Percentiles rank a stretch among this genome's conserved stretches.
Conservation (phyloP, 2,797 vertebrate species). For the Dromococcyx pavoninus region DNA sequence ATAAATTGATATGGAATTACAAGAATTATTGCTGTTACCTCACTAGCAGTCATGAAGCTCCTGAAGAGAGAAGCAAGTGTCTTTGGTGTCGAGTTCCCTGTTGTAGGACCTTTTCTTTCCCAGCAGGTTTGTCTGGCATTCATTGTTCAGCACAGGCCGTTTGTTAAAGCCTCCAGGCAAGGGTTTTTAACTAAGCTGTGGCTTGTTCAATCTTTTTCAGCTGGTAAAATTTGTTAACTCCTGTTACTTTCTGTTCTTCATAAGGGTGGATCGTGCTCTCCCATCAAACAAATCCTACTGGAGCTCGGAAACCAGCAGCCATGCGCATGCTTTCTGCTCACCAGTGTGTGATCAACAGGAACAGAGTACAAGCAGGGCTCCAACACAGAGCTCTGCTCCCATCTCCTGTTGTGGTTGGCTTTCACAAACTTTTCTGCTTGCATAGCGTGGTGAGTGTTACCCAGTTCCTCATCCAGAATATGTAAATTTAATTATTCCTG, state of each 20-base stretch:
- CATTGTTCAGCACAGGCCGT: not conserved
- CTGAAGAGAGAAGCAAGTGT: not conserved
- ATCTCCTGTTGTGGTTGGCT: accelerated
- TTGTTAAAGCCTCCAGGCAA: not conserved
- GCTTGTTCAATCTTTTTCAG: not conserved
- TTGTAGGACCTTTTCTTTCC: not conserved
- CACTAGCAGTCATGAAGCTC: not conserved
- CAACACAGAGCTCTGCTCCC: not conserved
- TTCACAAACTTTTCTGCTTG: not conserved
- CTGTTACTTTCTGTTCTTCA: not conserved
- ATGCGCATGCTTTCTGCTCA: not conserved
- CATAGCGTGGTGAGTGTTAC: not conserved
- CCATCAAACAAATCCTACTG: not conserved
- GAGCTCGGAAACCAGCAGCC: not conserved
- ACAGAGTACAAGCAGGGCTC: accelerated
- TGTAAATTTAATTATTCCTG: not conserved
- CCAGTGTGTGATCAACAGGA: accelerated
- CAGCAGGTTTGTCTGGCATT: not conserved
- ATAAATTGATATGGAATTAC: not conserved
- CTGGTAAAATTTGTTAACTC: not conserved
- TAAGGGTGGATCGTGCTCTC: accelerated
- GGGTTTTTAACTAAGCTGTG: not conserved
- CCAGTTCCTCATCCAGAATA: not conserved
- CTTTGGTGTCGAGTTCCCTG: not conserved
- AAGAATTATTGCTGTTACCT: not conserved